These are phyloP conservation scores for Mastomys natalensis DNA, from an alignment of 2,113 vertebrate species.

Conservation along the genomic window DNA sequence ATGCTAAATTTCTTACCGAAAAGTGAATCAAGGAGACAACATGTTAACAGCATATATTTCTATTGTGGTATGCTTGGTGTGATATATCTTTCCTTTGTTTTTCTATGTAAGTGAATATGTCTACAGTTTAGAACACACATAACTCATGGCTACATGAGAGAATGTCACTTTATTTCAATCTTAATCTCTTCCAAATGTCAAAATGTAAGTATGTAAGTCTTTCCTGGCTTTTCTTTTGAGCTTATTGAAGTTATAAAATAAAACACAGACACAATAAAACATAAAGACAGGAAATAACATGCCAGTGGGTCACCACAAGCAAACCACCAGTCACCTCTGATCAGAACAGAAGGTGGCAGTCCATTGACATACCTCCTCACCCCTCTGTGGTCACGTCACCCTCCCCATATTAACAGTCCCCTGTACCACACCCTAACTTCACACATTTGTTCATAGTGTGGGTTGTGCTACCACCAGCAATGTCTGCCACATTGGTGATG, in stretches of 20 bases:
- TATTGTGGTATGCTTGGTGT: not conserved
- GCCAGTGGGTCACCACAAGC: not conserved
- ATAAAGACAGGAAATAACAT: not conserved
- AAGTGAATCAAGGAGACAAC: not conserved
- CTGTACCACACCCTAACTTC: not conserved
- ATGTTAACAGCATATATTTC: not conserved
- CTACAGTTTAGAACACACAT: not conserved
- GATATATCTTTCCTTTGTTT: not conserved
- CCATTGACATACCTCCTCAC: rapidly evolving
- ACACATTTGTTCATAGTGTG: rapidly evolving
- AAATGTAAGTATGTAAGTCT: not conserved
- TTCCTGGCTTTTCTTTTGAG: not conserved
- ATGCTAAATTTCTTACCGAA: not conserved
- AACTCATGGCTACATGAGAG: not conserved
- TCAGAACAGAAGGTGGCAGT: too few species aligned
- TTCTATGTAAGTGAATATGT: not conserved
- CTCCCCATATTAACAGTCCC: rapidly evolving
- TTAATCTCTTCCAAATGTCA: not conserved
- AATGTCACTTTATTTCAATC: not conserved
- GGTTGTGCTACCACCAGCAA: not conserved
- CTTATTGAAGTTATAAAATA: not conserved
- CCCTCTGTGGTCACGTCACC: rapidly evolving
- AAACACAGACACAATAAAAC: not conserved
- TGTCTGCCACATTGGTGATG: too few species aligned
- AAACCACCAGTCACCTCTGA: not conserved